phyloP scores from a whole-genome alignment of 2,113 vertebrate species.

The Serinus canaria region DNA sequence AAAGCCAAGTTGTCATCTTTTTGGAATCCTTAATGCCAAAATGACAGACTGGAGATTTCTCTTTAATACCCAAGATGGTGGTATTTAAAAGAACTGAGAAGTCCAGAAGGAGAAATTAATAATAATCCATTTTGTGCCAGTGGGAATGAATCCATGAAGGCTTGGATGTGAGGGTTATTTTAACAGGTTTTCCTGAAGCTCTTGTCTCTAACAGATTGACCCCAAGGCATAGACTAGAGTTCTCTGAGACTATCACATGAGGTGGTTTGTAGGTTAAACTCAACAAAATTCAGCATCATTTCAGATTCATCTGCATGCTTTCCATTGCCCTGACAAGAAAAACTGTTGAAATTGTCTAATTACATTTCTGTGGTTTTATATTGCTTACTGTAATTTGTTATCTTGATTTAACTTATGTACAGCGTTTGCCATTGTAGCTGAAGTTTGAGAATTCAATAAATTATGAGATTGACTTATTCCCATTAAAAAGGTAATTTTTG shows the following conservation, averaged over 20 bases:
- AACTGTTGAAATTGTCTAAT: neutral
- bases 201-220: neutral
- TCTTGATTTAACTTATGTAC: neutral
- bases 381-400: neutral
- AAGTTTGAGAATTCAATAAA: constrained; percentile 46
- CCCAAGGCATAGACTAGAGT: neutral
- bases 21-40: neutral
- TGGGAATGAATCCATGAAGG: neutral
- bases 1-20: neutral
- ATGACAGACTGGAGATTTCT: neutral
- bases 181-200: neutral
- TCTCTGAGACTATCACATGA: neutral
- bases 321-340: neutral
- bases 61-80: neutral
- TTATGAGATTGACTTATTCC: constrained; percentile 54
- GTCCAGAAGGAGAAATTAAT: neutral
- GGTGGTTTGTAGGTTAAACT: neutral
- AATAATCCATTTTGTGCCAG: neutral
- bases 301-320: neutral
- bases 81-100: neutral
- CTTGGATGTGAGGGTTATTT: neutral
- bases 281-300: neutral
- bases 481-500: constrained; percentile 45
- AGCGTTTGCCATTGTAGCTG: neutral
- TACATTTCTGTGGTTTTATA: neutral